Percentiles rank a stretch among this genome's conserved stretches.
Evolutionary conservation across 2,113 vertebrate species (phyloP).

Genomic region (Lutjanus erythropterus): DNA sequence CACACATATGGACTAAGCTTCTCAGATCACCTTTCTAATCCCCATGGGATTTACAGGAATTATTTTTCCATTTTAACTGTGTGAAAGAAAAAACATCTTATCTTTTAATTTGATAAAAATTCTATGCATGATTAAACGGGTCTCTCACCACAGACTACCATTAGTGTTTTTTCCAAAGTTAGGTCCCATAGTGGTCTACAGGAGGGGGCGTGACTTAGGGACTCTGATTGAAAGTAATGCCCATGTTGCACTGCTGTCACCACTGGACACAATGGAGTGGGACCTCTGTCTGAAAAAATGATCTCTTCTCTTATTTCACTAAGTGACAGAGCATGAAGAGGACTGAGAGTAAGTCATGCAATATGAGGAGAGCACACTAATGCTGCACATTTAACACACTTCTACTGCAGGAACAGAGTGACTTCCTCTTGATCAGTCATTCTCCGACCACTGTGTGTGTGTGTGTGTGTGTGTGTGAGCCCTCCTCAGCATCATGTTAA

Average conservation of each 20-base stretch:
- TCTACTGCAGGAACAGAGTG: neutral
- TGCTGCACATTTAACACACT: neutral
- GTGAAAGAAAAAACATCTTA: no score
- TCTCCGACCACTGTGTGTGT: neutral
- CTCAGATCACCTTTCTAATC: no score
- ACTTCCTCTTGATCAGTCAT: neutral
- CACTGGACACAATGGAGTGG: neutral
- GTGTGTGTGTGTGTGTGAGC: conserved; percentile 18
- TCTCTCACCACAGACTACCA: no score
- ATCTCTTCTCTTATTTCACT: neutral
- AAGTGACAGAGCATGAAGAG: neutral
- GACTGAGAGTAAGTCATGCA: neutral
- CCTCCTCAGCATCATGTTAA: conserved; percentile 86
- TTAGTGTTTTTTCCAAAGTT: no score
- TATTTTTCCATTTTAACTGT: no score
- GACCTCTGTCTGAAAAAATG: neutral
- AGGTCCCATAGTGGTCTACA: no score
- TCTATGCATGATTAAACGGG: no score
- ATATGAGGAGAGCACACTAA: neutral
- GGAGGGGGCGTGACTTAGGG: no score
- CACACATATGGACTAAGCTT: no score
- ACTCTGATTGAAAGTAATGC: neutral
- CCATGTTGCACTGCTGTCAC: neutral
- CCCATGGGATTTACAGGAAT: no score
- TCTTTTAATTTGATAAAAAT: no score